Base-by-base conservation (phyloP, 2,888 invertebrate species). In the Theretra japonica region DNA sequence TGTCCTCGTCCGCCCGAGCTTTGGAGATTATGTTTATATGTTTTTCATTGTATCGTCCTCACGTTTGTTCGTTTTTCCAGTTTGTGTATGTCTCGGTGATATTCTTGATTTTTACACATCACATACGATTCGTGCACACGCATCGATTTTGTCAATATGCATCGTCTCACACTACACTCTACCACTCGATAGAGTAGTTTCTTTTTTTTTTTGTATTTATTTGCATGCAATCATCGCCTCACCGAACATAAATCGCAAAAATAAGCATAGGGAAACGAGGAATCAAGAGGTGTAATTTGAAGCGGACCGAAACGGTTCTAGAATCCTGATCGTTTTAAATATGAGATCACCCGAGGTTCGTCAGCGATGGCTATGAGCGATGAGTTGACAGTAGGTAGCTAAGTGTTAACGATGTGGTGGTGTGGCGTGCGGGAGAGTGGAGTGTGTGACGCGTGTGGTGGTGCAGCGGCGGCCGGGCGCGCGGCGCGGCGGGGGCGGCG, bases 1-100 rank as follows among this genome's bases (percentile, higher is more conserved):
- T 84, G 85, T 87, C 78, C 81, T 82, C 81, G 86, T 86, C 77
- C 80, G 78, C 78, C 82, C 83, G 81, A 75, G 88, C 87, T 89
- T 87, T 83, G 82, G 87, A 83, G 84, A 78, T 83, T 77, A 76
- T 85, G 86, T 88, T 84, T 83, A 79, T 88, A 85, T 82, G 79
- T 76, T 82, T 79, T 80, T 81, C 79, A 79, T 72, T 81, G 83
- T 84, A 74, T 79, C 82, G 82, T 81, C 74, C 75, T 76, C 74
- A 75, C 80, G 82, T 83, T 83, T 83, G 82, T 83, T 84, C 81
- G 77, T 84, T 87, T 82, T 85, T 81, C 78, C 79, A 82, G 79
- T 86, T 83, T 86, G 83, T 88, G 86, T 88, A 65, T 65, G 65
- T 65, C 7, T 65, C 62, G 33, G 21, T 62, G 17, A 33, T 48